Evolutionary conservation across 2,888 invertebrate genomes (phyloP).

Genomic region (Nomada hirtipes): DNA sequence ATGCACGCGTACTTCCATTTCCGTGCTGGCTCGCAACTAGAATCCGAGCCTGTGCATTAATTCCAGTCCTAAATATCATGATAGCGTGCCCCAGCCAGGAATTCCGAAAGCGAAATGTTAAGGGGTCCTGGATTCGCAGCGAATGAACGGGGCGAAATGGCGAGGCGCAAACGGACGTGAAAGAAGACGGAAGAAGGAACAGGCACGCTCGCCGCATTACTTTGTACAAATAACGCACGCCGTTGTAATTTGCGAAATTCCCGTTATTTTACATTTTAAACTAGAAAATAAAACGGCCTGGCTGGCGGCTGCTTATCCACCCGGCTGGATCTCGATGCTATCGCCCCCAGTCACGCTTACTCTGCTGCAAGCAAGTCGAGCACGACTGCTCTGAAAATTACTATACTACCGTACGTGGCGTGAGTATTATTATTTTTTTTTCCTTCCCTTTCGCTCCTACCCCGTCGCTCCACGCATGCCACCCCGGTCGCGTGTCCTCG

Average conservation of each 20-base stretch:
- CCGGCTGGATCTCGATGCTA: conserved; percentile 79
- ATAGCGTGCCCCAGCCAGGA: conserved; percentile 65
- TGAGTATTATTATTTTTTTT: conserved; percentile 75
- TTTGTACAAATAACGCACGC: conserved; percentile 77
- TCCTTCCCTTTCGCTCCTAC: conserved; percentile 29
- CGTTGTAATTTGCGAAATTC: conserved; percentile 77
- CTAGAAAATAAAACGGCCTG: conserved; percentile 78
- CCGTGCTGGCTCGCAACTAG: conserved; percentile 55
- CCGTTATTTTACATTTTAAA: conserved; percentile 79
- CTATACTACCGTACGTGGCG: conserved; percentile 72
- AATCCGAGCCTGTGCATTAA: conserved; percentile 61
- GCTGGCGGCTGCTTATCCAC: conserved; percentile 77
- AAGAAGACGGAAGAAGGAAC: conserved; percentile 42
- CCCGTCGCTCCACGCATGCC: conserved; percentile 31
- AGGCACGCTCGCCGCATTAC: conserved; percentile 74
- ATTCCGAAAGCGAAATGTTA: conserved; percentile 56
- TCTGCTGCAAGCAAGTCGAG: conserved; percentile 73
- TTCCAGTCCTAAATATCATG: conserved; percentile 64
- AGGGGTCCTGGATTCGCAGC: conserved; percentile 30
- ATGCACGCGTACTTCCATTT: conserved; percentile 25
- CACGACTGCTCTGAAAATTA: conserved; percentile 77
- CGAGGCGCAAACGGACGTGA: conserved; percentile 2
- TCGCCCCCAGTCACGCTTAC: conserved; percentile 81
- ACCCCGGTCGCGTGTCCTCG: conserved; percentile 43
- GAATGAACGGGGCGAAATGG: conserved; percentile 9